Base-by-base conservation (phyloP, 2,113 vertebrate species). In the Phoxinus phoxinus region DNA sequence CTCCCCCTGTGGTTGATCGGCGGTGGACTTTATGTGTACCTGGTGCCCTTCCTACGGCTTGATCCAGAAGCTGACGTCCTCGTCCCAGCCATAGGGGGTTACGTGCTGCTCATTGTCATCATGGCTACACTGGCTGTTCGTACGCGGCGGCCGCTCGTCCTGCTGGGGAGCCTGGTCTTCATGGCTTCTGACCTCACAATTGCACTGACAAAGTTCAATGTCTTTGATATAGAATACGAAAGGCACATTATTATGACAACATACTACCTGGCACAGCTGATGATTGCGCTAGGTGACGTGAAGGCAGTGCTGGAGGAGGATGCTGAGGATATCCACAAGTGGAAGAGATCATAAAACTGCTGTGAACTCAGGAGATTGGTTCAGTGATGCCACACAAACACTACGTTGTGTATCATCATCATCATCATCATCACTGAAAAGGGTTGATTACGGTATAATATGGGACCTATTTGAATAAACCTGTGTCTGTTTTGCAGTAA, bases 181-280 rank as follows among this genome's bases (percentile, higher is more conserved):
- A 25, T 94, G 0, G 4, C 94, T 25, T 98, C 97, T 0, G 96
- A 97, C 23, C 0, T 91, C 0, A 44, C 91, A 0, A 93, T 98
- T 72, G 93, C 94, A 32, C 72, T 95, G 72, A 90, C 95, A 30
- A 63, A 87, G 19, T 98, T 97, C 41, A 93, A 91, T 13, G 89
- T 84, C 9, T 51, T 86, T 0, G 17, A 94, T 1, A 41, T 89
- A 0, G 58, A 90, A 56, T 48, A 93, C 0, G 87, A 92, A 0
- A 87, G 81, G 4, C 3, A 76, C 4, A 1, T 94, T 37, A 88
- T 95, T 87, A 97, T 97, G 96, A 84, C 77, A 27, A 95, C 95
- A 1, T 97, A 97, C 87, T 98, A 97, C 46, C 59, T 93, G 0
- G 95, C 95, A 0, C 97, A 97, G 93, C 23, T 94, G 21, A 90